Evolutionary conservation across 2,888 invertebrate genomes (phyloP), one percentile per base, ranked within the genome.

Genomic region (Buathra laborator): DNA sequence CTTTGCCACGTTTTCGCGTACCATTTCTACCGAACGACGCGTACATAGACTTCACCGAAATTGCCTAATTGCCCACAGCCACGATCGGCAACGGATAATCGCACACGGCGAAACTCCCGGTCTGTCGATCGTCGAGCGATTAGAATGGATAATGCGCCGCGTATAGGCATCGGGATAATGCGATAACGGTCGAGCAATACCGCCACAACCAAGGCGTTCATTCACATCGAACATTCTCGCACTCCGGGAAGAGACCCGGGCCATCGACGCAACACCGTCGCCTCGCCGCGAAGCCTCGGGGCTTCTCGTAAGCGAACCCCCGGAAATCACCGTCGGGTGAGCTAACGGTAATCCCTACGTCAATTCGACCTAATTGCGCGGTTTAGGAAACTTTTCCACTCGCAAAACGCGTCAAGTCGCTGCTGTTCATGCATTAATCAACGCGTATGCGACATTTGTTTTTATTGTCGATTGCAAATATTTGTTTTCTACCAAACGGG

Each of bases 371-470:
- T 83, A 89, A 87, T 89, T 89, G 88, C 88, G 88, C 88, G 37
- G 89, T 90, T 91, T 89, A 90, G 89, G 88, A 87, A 89, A 90
- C 88, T 90, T 91, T 90, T 91, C 88, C 88, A 86, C 81, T 43
- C 86, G 86, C 51, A 43, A 76, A 84, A 70, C 53, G 76, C 62
- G 10, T 51, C 56, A 48, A 62, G 43, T 48, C 16, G 44, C 74
- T 16, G 59, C 16, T 9, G 37, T 37, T 70, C 56, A 32, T 48
- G 12, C 24, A 51, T 62, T 74, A 44, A 59, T 46, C 37, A 74
- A 71, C 71, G 46, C 53, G 29, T 12, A 10, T n/a, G 14, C 37
- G 29, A 29, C 9, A 10, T 24, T 62, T 56, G 12, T 64, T 51
- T 72, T 53, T 19, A 14, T 3, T 12, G 10, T 9, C 37, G 37